These are phyloP conservation scores for Neosilurus hyrtlii DNA, from an alignment of 2,797 vertebrate genomes.

Conservation along the genomic window DNA sequence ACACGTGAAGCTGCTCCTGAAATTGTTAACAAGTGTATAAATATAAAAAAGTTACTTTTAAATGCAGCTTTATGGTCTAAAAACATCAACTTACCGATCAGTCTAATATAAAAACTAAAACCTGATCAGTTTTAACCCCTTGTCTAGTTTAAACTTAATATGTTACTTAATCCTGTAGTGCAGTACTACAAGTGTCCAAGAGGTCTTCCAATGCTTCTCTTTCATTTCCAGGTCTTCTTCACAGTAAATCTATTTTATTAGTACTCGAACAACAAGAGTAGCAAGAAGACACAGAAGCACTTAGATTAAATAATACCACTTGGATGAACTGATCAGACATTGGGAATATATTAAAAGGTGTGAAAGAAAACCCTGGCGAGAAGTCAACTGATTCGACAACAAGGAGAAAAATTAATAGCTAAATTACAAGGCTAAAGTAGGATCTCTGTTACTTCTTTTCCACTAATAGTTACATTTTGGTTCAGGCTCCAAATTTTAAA, in stretches of 20 bases:
- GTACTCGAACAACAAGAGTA: background rate
- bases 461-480: no score
- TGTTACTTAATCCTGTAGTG: background rate
- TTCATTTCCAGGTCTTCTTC: background rate
- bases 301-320: background rate
- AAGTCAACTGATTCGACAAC: background rate
- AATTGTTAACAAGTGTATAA: background rate
- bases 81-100: slow-evolving; percentile 24
- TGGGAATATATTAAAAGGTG: background rate
- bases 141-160: slow-evolving; percentile 4
- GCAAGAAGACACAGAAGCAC: background rate
- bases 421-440: background rate
- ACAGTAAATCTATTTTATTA: background rate
- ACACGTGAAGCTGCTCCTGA: background rate
- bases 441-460: background rate
- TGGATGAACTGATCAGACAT: background rate
- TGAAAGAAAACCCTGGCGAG: background rate
- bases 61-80: slow-evolving; percentile 28
- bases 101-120: background rate
- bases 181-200: background rate
- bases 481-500: no score
- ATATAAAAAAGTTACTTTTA: background rate
- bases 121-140: background rate
- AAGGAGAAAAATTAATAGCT: background rate
- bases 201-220: background rate